phyloP scores from a whole-genome alignment of 2,113 vertebrate species.

The Ictidomys tridecemlineatus region DNA sequence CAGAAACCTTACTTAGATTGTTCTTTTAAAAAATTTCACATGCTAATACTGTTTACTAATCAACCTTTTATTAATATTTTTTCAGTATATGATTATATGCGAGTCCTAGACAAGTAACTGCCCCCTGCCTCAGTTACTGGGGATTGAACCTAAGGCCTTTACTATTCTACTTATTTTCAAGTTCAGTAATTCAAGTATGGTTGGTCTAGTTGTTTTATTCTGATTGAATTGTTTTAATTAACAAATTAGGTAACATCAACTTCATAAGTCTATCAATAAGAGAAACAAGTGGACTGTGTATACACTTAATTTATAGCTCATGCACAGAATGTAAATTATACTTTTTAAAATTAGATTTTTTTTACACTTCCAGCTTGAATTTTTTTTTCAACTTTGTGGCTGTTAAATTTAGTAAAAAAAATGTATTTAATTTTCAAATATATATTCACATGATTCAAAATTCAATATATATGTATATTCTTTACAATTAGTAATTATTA shows the following conservation, averaged over 20 bases:
- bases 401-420: conserved; percentile 24
- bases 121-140: not conserved
- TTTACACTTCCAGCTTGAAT: not conserved
- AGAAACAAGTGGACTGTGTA: not conserved
- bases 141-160: not conserved
- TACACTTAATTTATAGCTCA: conserved; percentile 12
- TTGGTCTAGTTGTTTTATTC: not conserved
- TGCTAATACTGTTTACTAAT: not conserved
- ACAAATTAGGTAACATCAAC: not conserved
- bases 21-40: conserved; percentile 17
- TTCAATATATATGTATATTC: not conserved
- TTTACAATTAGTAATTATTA: conserved; percentile 6
- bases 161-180: not conserved
- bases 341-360: not conserved
- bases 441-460: conserved; percentile 4
- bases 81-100: not conserved
- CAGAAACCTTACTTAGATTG: not conserved
- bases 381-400: not conserved
- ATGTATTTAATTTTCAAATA: conserved; percentile 30
- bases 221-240: conserved; percentile 24
- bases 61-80: conserved; percentile 8
- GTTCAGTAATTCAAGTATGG: not conserved
- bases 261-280: not conserved
- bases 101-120: not conserved
- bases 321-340: not conserved